phyloP scores from a whole-genome alignment of 2,113 vertebrate genomes.

The Conger conger region DNA sequence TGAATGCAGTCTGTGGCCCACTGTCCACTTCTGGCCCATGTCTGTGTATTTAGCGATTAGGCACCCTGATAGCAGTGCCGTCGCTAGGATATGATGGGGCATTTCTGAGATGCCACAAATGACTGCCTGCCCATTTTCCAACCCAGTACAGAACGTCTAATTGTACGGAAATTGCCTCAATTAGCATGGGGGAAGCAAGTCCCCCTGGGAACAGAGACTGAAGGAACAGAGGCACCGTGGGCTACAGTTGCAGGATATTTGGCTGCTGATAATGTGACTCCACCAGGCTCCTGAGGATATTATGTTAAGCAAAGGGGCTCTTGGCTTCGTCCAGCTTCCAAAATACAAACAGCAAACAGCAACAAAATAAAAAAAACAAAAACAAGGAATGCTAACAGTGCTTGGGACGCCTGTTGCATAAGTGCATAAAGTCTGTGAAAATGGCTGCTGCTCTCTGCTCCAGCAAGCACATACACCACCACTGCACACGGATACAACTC shows the following conservation, averaged over 20 bases:
- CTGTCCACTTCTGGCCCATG: neutral
- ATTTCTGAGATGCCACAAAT: constrained; percentile 47
- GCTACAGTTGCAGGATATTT: constrained; percentile 34
- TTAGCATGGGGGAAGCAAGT: constrained; percentile 45
- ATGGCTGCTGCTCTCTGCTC: neutral
- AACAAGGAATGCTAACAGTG: neutral
- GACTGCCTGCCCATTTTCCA: constrained; percentile 41
- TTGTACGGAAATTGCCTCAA: constrained; percentile 53
- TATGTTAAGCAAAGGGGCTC: constrained; percentile 16
- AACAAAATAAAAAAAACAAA: neutral
- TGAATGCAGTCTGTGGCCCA: neutral
- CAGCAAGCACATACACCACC: neutral
- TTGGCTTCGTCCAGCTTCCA: neutral
- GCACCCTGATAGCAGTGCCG: neutral
- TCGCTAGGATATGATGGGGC: constrained; percentile 18
- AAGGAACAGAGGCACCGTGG: constrained; percentile 27
- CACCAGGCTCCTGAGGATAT: constrained; percentile 34
- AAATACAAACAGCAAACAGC: neutral
- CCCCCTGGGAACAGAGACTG: constrained; percentile 34
- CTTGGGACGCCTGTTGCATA: neutral
- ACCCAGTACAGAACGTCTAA: constrained; percentile 47
- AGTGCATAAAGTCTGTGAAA: neutral
- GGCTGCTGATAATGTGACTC: constrained; percentile 36
- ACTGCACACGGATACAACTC: neutral
- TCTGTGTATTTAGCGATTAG: constrained; percentile 11